phyloP scores from a whole-genome alignment of 2,888 invertebrate species.

The Tetranychus piercei region DNA sequence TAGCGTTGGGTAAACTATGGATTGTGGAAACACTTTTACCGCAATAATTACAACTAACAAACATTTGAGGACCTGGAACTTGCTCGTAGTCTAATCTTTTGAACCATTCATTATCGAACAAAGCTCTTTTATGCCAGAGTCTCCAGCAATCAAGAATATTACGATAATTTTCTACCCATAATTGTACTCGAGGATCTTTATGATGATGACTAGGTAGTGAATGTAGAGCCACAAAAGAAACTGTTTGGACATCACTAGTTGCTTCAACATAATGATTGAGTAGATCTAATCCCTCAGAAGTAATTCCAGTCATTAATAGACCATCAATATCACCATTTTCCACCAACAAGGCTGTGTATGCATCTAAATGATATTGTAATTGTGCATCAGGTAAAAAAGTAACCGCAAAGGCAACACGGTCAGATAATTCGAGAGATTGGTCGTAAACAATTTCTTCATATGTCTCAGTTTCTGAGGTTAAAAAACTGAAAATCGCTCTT shows the following conservation, averaged over 20 bases:
- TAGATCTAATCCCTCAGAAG: conserved; percentile 53
- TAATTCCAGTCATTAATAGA: conserved; percentile 52
- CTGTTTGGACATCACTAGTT: conserved; percentile 78
- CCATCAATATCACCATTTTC: conserved; percentile 64
- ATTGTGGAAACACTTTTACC: conserved; percentile 69
- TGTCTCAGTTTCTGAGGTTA: conserved; percentile 56
- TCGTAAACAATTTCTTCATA: conserved; percentile 62
- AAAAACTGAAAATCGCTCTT: conserved; percentile 70
- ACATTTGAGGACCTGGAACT: conserved; percentile 40
- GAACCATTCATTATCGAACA: conserved; percentile 63
- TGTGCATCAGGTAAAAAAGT: conserved; percentile 56
- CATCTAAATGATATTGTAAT: conserved; percentile 55
- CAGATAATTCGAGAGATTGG: conserved; percentile 60
- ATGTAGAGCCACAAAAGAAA: conserved; percentile 56
- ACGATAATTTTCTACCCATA: conserved; percentile 49
- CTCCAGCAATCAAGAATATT: conserved; percentile 69
- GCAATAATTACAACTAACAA: conserved; percentile 80
- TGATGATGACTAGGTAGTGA: conserved; percentile 53
- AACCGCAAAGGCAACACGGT: conserved; percentile 76
- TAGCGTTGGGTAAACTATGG: neutral
- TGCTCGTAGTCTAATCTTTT: conserved; percentile 39
- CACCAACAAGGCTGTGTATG: conserved; percentile 48
- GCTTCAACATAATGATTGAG: conserved; percentile 68
- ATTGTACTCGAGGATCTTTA: conserved; percentile 35
- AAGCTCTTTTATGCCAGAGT: conserved; percentile 57